These are phyloP conservation scores for Canis aureus DNA, from an alignment of 2,113 vertebrate genomes.

Conservation along the genomic window DNA sequence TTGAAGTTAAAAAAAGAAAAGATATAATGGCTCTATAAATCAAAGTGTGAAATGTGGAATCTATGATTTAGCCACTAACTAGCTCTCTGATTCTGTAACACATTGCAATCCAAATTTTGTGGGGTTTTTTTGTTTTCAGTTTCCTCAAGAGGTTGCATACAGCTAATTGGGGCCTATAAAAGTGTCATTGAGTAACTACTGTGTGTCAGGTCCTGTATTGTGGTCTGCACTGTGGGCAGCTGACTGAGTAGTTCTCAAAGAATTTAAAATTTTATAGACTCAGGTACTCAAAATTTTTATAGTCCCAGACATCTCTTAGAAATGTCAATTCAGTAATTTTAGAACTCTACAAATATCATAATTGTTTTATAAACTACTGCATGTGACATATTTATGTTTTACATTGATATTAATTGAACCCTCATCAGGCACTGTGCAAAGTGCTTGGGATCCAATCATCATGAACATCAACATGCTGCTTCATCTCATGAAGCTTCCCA, in stretches of 20 bases:
- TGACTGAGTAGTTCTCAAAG: background rate
- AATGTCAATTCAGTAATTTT: background rate
- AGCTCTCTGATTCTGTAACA: background rate
- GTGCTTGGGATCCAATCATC: background rate
- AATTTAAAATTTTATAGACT: background rate
- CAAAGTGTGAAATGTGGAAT: background rate
- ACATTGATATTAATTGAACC: background rate
- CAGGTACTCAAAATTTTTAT: background rate
- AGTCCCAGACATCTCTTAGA: background rate
- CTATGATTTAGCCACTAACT: background rate
- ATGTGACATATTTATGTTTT: background rate
- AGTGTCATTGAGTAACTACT: background rate
- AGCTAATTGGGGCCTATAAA: background rate
- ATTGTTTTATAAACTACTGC: background rate
- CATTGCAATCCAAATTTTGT: background rate
- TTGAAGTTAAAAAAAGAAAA: background rate
- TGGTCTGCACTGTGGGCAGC: fast-evolving
- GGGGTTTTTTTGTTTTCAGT: background rate
- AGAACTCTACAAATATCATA: background rate
- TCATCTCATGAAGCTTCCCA: background rate
- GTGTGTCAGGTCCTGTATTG: fast-evolving
- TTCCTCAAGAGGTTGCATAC: background rate
- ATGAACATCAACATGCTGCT: background rate
- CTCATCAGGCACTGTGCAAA: no score
- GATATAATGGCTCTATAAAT: background rate